A percentile compares a stretch with the other conserved stretches of the same genome.
These are phyloP conservation scores for Halotydeus destructor DNA, from an alignment of 1,140 invertebrate species.

Conservation along the genomic window DNA sequence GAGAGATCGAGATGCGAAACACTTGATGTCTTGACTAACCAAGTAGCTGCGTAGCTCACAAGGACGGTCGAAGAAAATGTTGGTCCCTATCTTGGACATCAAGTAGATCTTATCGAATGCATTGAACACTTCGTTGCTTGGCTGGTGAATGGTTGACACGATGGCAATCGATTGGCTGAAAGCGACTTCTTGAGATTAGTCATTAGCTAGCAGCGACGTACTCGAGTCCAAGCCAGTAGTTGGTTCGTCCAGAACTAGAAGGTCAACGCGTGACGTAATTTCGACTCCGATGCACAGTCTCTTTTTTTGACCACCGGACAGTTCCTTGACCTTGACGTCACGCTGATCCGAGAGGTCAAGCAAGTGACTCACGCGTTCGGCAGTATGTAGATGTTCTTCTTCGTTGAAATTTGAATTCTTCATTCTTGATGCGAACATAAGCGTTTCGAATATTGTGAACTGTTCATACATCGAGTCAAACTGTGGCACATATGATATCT, in stretches of 20 bases:
- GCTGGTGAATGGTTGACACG: conserved; percentile 12
- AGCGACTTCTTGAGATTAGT: not conserved
- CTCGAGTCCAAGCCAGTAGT: conserved; percentile 3
- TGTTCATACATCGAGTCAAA: conserved; percentile 72
- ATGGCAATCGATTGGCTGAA: conserved; percentile 5
- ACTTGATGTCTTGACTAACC: too few relatives aligned
- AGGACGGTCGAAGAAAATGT: conserved; percentile 3
- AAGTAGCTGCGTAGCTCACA: not conserved
- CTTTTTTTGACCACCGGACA: conserved; percentile 82
- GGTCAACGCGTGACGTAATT: conserved; percentile 67
- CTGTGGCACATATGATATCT: conserved; percentile 29
- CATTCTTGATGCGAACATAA: conserved; percentile 72
- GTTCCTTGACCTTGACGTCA: too few relatives aligned
- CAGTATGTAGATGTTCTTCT: not conserved
- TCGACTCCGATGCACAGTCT: conserved; percentile 78
- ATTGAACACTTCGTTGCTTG: conserved; percentile 5
- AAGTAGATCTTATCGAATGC: conserved; percentile 9
- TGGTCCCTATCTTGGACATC: conserved; percentile 2
- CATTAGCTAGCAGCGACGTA: conserved; percentile 2
- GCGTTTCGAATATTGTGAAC: conserved; percentile 65
- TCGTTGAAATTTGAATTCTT: too few relatives aligned
- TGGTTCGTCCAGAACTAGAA: conserved; percentile 1
- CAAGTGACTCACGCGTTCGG: too few relatives aligned
- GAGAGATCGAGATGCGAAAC: too few relatives aligned
- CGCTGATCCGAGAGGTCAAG: too few relatives aligned